Evolutionary conservation across 2,113 vertebrate species (phyloP).

Genomic region (Acrocephalus arundinaceus): DNA sequence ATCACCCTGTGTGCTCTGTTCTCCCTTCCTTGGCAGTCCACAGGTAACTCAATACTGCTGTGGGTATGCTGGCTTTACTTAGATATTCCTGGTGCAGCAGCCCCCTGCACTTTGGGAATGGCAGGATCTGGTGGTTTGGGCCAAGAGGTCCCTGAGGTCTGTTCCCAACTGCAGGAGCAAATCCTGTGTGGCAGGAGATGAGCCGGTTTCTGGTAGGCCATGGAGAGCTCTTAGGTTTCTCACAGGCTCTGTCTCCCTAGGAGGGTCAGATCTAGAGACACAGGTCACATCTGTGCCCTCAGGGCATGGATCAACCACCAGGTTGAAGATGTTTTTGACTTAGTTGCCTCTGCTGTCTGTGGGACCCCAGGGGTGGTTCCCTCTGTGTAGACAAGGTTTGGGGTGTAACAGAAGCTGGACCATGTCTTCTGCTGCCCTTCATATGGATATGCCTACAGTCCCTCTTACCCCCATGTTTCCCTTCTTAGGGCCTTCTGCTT

Average conservation of each 20-base stretch:
- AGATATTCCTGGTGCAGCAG: not conserved
- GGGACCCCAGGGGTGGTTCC: accelerated
- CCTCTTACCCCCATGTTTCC: not conserved
- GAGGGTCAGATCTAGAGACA: not conserved
- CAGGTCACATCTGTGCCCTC: not conserved
- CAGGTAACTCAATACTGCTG: accelerated
- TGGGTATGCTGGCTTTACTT: not conserved
- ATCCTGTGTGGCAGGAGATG: accelerated
- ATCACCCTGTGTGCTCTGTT: accelerated
- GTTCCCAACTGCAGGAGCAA: not conserved
- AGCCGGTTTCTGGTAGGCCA: not conserved
- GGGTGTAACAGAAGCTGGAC: not conserved
- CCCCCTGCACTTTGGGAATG: accelerated
- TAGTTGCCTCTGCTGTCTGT: not conserved
- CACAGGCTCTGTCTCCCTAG: not conserved
- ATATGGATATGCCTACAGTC: not conserved
- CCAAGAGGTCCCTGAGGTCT: not conserved
- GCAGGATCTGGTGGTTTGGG: not conserved
- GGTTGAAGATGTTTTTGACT: not conserved
- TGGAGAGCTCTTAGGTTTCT: not conserved
- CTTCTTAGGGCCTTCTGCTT: not conserved
- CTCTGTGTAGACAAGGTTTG: not conserved
- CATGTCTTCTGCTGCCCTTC: not conserved
- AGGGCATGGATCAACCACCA: not conserved
- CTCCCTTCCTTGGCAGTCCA: not conserved